These are phyloP conservation scores for Sarcoramphus papa DNA, from an alignment of 2,797 vertebrate species.

Conservation along the genomic window DNA sequence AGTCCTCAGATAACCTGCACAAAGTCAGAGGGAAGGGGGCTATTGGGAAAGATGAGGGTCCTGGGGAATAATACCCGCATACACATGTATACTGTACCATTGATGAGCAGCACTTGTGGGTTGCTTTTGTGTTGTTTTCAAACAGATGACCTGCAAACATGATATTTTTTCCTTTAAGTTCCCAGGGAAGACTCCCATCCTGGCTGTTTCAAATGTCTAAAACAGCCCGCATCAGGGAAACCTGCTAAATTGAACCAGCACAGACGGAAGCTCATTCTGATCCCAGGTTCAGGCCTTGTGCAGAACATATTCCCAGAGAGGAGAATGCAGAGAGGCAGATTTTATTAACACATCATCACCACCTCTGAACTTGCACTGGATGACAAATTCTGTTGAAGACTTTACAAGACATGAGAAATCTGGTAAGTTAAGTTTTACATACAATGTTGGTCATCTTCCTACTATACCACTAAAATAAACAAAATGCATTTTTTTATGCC, in stretches of 20 bases:
- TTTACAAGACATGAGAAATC: background rate
- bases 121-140: background rate
- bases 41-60: background rate
- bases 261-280: background rate
- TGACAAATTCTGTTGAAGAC: background rate
- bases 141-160: background rate
- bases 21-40: background rate
- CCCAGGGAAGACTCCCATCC: background rate
- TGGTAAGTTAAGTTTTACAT: background rate
- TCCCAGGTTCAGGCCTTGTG: background rate
- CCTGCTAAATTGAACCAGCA: background rate
- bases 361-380: background rate
- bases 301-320: background rate
- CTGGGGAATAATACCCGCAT: background rate
- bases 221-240: background rate
- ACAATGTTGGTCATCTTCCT: accelerated
- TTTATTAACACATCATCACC: background rate
- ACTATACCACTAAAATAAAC: background rate
- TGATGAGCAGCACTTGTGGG: background rate
- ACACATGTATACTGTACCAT: accelerated
- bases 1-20: background rate
- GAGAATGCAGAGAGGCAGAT: background rate
- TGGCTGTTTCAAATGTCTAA: background rate
- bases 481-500: background rate
- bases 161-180: background rate